Evolutionary conservation across 64 coral and sea anemone genomes (phyloP).

Genomic region (Montipora sp.): DNA sequence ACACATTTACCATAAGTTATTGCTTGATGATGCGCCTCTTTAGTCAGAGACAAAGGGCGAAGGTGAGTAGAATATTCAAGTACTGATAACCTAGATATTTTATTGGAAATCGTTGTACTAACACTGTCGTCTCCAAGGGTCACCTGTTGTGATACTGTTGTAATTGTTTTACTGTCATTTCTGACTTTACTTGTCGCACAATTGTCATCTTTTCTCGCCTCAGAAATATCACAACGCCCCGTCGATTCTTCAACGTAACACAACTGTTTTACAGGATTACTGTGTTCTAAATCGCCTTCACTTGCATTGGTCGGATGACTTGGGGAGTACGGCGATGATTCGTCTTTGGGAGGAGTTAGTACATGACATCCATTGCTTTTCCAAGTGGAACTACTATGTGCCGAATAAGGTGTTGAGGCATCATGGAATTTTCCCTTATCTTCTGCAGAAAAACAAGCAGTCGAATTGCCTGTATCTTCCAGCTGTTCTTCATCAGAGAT

Average conservation of each 20-base stretch:
- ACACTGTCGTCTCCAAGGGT: no score
- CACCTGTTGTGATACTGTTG: neutral
- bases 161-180: neutral
- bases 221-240: neutral
- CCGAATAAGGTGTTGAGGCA: conserved; percentile 8
- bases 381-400: neutral
- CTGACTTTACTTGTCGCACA: neutral
- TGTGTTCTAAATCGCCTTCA: neutral
- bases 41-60: no score
- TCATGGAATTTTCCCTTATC: neutral
- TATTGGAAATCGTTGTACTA: neutral
- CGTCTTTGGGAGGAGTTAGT: neutral
- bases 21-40: neutral
- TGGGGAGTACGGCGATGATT: conserved; percentile 9
- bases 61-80: neutral
- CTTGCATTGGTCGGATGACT: conserved; percentile 35
- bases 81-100: neutral
- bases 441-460: neutral
- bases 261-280: neutral
- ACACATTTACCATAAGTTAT: neutral
- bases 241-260: neutral
- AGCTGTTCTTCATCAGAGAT: neutral
- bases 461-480: neutral
- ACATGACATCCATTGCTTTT: neutral
- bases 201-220: neutral